Evolutionary conservation across 2,888 invertebrate species (phyloP), one percentile per base, ranked within the genome.

Genomic region (Lottia scabra): DNA sequence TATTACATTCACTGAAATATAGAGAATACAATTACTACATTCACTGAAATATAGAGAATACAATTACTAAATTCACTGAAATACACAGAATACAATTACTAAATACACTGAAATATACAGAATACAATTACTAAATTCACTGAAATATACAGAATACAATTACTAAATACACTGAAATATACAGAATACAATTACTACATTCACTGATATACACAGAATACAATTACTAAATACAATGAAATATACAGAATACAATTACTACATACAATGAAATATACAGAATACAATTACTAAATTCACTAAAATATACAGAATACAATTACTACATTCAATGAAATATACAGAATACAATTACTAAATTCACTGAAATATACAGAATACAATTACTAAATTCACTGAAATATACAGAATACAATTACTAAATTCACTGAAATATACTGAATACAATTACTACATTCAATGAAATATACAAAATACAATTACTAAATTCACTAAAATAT

Each of bases 381-480:
- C 38, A 38, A 38, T 38, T 38, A 38, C 10, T 38, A 38, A 2
- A 30, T 4, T 38, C 38, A 38, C 38, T 38, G 38, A 38, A 38
- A 38, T 38, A 5, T 38, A 38, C 38, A 38, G 10, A 4, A 8
- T 38, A 38, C 5, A 38, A 38, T 38, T 38, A 38, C 38, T 8
- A 38, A 6, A 38, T 38, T 38, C 8, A 38, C 38, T 38, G 30
- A 30, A 30, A 30, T 30, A 10, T 74, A 63, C 26, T 81, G 65
- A 38, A 74, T 73, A 69, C 84, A 84, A 48, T 75, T 75, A 12
- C 71, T 71, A 74, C 84, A 84, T 19, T 66, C 70, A 56, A 80
- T 81, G 74, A 4, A 77, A 71, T 30, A 43, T 12, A 65, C n/a
- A 62, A 8, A 43, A 23, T 63, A n/a, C 30, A 23, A 63, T 30